A percentile compares a stretch with the other conserved stretches of the same genome.
phyloP scores from a whole-genome alignment of 2,113 vertebrate species.

The Eptatretus burgeri region DNA sequence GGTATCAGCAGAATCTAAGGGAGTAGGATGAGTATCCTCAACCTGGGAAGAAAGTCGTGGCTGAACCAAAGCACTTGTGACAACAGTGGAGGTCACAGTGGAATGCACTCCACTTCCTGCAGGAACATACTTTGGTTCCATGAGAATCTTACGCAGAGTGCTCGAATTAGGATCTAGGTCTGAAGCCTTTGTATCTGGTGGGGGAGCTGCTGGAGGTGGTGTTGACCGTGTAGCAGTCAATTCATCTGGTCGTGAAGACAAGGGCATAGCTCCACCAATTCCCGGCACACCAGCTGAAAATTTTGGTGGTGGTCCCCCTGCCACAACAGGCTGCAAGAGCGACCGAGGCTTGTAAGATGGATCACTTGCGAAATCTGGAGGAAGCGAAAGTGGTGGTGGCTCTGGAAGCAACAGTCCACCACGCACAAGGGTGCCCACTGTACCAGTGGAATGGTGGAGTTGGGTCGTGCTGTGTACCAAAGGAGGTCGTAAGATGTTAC shows the following conservation, averaged over 20 bases:
- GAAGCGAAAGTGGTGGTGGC: background rate
- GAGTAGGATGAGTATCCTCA: no score
- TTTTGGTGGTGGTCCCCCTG: conserved; percentile 23
- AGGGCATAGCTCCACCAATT: conserved; percentile 16
- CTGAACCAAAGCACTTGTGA: no score
- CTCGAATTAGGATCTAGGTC: conserved; percentile 65
- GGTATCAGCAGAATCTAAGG: no score
- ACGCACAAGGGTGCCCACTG: no score
- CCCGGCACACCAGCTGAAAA: conserved; percentile 26
- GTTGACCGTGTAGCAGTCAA: conserved; percentile 12
- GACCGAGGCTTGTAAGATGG: conserved; percentile 13
- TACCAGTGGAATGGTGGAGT: no score
- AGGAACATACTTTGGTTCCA: conserved; percentile 85
- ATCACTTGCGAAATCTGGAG: background rate
- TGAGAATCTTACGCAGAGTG: conserved; percentile 76
- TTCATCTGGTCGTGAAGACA: conserved; percentile 17
- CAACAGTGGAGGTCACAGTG: no score
- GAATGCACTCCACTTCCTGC: conserved; percentile 12
- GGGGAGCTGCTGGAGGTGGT: conserved; percentile 15
- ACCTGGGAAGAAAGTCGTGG: no score
- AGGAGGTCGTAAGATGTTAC: no score
- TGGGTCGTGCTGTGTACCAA: no score
- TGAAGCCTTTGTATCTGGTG: conserved; percentile 71
- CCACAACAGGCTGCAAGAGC: conserved; percentile 16
- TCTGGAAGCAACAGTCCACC: background rate